A percentile compares a stretch with the other conserved stretches of the same genome.
These are phyloP conservation scores for Mya arenaria DNA, from an alignment of 1,140 invertebrate genomes.

Conservation along the genomic window DNA sequence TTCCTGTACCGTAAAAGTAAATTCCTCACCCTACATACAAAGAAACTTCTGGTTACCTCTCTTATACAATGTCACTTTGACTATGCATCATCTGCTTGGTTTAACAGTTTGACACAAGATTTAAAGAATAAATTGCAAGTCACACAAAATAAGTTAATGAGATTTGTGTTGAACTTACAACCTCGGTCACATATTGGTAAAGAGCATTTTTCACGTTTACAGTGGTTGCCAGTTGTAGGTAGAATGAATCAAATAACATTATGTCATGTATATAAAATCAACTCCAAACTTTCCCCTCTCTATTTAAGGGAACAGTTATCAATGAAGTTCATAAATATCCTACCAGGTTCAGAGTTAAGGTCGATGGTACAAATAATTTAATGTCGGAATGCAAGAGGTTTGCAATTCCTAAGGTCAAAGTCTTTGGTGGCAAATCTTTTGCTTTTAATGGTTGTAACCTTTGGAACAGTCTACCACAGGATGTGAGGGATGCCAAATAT, in stretches of 20 bases:
- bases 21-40: not conserved
- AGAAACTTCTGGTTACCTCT: not conserved
- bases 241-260: not conserved
- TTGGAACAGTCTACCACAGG: too few species aligned
- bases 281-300: too few species aligned
- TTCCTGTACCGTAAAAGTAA: conserved; percentile 36
- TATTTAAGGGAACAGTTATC: too few species aligned
- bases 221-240: conserved; percentile 6
- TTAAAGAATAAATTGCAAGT: conserved; percentile 45
- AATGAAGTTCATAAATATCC: too few species aligned
- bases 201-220: not conserved
- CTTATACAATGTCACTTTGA: conserved; percentile 36
- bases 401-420: too few species aligned
- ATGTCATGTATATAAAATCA: conserved; percentile 20
- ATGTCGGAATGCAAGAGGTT: too few species aligned
- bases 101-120: not conserved
- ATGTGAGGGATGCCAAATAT: too few species aligned
- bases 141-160: conserved; percentile 37
- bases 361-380: too few species aligned
- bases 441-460: too few species aligned
- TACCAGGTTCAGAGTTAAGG: too few species aligned
- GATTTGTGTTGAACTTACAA: conserved; percentile 24
- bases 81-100: conserved; percentile 37
- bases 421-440: too few species aligned
- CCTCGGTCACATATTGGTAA: conserved; percentile 19